Percentiles rank a stretch among this genome's conserved stretches.
Evolutionary conservation across 1,140 invertebrate genomes (phyloP).

Genomic region (Dinoponera quadriceps): DNA sequence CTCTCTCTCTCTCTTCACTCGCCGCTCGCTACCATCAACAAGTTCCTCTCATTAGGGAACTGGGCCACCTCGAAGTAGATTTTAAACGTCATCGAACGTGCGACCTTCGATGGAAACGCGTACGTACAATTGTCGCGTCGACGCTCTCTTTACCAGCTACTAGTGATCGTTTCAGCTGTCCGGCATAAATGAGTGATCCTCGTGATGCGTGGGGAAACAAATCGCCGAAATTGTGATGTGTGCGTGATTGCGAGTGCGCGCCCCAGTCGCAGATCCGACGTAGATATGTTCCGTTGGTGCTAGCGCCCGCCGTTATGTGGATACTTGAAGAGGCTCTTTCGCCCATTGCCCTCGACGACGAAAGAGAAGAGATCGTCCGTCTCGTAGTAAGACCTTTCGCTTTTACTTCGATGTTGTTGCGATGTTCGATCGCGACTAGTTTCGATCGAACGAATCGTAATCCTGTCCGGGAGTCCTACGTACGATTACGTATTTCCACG

Average conservation of each 20-base stretch:
- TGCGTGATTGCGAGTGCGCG: constrained; percentile 62
- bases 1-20: too few species aligned
- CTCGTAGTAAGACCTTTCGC: constrained; percentile 48
- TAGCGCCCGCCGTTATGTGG: constrained; percentile 64
- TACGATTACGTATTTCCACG: too few species aligned
- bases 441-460: constrained; percentile 15
- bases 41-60: constrained; percentile 49
- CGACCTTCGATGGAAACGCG: constrained; percentile 53
- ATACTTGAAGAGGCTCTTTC: constrained; percentile 68
- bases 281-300: constrained; percentile 63
- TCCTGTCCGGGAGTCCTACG: constrained; percentile 8
- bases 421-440: constrained; percentile 10
- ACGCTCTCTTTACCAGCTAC: neutral
- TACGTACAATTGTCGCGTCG: constrained; percentile 23
- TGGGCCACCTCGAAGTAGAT: constrained; percentile 31
- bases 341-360: neutral
- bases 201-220: constrained; percentile 28
- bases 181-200: constrained; percentile 39
- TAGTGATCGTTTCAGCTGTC: constrained; percentile 20
- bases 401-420: constrained; percentile 18
- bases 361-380: constrained; percentile 15
- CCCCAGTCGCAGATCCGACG: constrained; percentile 22
- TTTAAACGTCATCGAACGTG: constrained; percentile 58
- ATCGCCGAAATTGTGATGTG: constrained; percentile 60
- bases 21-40: constrained; percentile 21